These are phyloP conservation scores for Caenorhabditis macrosperma DNA, from an alignment of 2,888 invertebrate species.

Conservation along the genomic window DNA sequence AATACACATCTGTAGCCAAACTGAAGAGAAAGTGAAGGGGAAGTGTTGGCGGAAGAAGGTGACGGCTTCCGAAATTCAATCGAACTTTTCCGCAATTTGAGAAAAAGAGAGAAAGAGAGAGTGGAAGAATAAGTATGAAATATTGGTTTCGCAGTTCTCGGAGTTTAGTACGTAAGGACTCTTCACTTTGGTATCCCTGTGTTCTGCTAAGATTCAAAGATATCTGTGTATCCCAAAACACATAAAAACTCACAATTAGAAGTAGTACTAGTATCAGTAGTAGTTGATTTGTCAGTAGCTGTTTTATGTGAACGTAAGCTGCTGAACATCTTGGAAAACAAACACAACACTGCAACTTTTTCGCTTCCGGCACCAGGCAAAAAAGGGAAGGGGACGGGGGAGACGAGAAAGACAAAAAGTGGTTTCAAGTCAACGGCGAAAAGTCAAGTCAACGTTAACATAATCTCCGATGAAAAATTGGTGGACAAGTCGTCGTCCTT, in stretches of 20 bases:
- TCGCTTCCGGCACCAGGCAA: not conserved
- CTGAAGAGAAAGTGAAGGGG: not conserved
- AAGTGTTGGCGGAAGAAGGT: constrained; percentile 12
- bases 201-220: no score
- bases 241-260: constrained; percentile 49
- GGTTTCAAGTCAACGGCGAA: constrained; percentile 26
- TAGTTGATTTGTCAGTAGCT: constrained; percentile 36
- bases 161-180: not conserved
- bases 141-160: constrained; percentile 24
- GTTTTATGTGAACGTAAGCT: constrained; percentile 36
- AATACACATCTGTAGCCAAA: not conserved
- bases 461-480: constrained; percentile 59
- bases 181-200: no score
- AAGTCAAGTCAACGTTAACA: constrained; percentile 55
- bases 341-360: constrained; percentile 28
- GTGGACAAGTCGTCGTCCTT: constrained; percentile 50
- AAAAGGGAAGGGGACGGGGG: not conserved
- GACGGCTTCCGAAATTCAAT: constrained; percentile 38
- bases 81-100: constrained; percentile 35
- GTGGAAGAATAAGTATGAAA: constrained; percentile 35
- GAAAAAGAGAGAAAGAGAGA: not conserved
- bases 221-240: no score
- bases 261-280: constrained; percentile 38
- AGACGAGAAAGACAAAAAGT: not conserved
- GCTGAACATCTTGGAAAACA: constrained; percentile 37